Evolutionary conservation across 2,888 invertebrate genomes (phyloP).

Genomic region (Apoda limacodes): DNA sequence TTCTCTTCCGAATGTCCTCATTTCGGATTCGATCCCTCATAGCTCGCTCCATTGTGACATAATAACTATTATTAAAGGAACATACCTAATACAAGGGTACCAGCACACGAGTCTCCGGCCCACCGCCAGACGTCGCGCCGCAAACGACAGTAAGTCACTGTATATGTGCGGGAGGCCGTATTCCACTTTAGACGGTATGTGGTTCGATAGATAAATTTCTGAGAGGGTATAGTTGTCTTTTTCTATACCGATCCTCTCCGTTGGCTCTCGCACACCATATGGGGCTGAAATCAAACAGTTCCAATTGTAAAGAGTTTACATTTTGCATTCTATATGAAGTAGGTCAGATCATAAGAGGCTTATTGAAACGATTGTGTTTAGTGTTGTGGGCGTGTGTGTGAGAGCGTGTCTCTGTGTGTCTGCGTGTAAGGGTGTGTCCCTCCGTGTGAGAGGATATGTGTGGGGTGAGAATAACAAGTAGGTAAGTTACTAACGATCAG

Average conservation of each 20-base stretch:
- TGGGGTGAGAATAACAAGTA: not conserved
- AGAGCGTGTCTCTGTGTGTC: too few relatives aligned
- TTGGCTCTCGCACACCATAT: constrained; percentile 96
- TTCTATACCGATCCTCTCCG: constrained; percentile 84
- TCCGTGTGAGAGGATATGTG: not conserved
- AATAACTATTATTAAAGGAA: not conserved
- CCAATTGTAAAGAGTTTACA: too few relatives aligned
- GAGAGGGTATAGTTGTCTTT: constrained; percentile 72
- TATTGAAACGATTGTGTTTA: too few relatives aligned
- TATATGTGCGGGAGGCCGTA: constrained; percentile 88
- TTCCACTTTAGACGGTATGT: constrained; percentile 86
- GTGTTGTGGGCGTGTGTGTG: not conserved
- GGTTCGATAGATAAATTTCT: constrained; percentile 74
- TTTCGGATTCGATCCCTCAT: too few relatives aligned
- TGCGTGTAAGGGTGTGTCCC: too few relatives aligned
- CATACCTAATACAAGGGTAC: constrained; percentile 89
- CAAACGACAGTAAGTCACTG: constrained; percentile 85
- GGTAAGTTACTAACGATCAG: constrained; percentile 93
- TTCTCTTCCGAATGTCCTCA: too few relatives aligned
- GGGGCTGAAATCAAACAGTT: constrained; percentile 85
- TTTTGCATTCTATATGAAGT: too few relatives aligned
- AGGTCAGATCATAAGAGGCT: too few relatives aligned
- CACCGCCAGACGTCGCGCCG: constrained; percentile 79
- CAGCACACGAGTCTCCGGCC: constrained; percentile 92
- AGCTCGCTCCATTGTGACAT: not conserved